Evolutionary conservation across 2,113 vertebrate genomes (phyloP), one percentile per base, ranked within the genome.

Genomic region (Malurus alboscapulatus): DNA sequence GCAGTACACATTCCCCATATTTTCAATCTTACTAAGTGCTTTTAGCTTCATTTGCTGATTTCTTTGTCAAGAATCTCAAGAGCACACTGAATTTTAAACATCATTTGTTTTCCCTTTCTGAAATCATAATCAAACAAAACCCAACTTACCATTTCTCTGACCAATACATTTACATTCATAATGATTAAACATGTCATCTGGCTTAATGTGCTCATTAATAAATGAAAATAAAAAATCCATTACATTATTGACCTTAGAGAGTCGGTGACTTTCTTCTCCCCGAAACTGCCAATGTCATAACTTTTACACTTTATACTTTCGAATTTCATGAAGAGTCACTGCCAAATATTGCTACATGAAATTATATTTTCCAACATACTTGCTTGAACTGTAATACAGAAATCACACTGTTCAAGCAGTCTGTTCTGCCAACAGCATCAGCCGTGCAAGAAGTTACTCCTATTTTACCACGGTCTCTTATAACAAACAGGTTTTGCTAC

Each of bases 131-230:
- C 45, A 61, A 75, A 67, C 14, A 45, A 87, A 87, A 78, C 29
- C 54, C 25, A 87, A 90, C 78, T 86, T 79, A 88, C 25, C 47
- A 68, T 45, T 42, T 82, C 21, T 87, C 30, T 84, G 36, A 87
- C 63, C 78, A 40, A 73, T 12, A 62, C 20, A 25, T 65, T 75
- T 36, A 42, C 26, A 85, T 80, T 81, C 80, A 17, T 16, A 81
- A 48, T 38, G 25, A 69, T 84, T 87, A 92, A 45, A 47, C 40
- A 48, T 20, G 51, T 36, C 44, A 73, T 44, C 75, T 77, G 59
- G n/a, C 38, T 89, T 87, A 65, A 92, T 36, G 57, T n/a, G 53
- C 51, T 68, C n/a, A 53, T 84, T 96, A 92, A 74, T 72, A 69
- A 89, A 74, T 42, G 13, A n/a, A 55, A 89, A 88, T 48, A 87